These are phyloP conservation scores for Drosophila hamatofila DNA, from an alignment of 2,888 invertebrate genomes.

Conservation along the genomic window DNA sequence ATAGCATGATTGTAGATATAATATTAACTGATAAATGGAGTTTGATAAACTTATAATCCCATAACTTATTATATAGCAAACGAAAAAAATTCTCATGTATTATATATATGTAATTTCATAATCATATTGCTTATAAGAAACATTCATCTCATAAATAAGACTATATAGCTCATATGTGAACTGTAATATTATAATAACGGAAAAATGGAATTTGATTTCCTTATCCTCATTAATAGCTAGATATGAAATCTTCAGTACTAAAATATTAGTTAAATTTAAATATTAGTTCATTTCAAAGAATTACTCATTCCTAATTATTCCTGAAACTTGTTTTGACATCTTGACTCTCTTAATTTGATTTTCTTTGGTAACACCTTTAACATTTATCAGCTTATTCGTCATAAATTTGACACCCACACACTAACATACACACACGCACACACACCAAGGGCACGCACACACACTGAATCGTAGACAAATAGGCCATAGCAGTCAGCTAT, in stretches of 20 bases:
- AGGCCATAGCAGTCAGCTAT: slow-evolving; percentile 39
- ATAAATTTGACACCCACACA: slow-evolving; percentile 34
- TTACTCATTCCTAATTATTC: background rate
- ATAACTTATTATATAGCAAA: too few species aligned
- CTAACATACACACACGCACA: background rate
- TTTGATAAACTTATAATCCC: background rate
- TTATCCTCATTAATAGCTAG: too few species aligned
- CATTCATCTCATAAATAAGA: too few species aligned
- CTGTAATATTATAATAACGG: background rate
- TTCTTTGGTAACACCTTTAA: slow-evolving; percentile 33
- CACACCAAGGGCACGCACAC: slow-evolving; percentile 19
- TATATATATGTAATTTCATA: background rate
- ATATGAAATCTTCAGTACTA: background rate
- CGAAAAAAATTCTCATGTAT: too few species aligned
- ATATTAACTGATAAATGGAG: background rate
- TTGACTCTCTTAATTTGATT: slow-evolving; percentile 12
- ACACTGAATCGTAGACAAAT: slow-evolving; percentile 41
- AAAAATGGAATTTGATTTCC: too few species aligned
- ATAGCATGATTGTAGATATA: background rate
- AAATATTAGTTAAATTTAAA: background rate
- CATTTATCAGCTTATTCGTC: slow-evolving; percentile 40
- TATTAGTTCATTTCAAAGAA: background rate
- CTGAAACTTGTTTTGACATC: background rate
- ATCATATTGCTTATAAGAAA: too few species aligned
- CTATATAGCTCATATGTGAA: too few species aligned